Percentiles rank a stretch among this genome's conserved stretches.
phyloP scores from a whole-genome alignment of 1,140 invertebrate species.

The Hycleus phaleratus region DNA sequence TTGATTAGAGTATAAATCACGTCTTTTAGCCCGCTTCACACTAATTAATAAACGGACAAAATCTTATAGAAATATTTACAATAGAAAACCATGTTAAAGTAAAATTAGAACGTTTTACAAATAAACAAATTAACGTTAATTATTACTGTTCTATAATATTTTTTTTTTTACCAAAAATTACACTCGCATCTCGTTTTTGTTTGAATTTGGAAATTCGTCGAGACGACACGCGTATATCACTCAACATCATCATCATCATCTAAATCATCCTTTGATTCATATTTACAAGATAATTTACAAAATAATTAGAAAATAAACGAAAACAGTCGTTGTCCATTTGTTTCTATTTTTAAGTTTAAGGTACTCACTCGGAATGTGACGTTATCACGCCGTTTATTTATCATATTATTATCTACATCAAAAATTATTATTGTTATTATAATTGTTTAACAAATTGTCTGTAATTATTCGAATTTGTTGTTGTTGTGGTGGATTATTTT shows the following conservation, averaged over 20 bases:
- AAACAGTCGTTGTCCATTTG: not conserved
- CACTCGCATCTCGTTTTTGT: conserved; percentile 14
- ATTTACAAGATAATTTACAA: conserved; percentile 28
- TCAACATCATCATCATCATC: not conserved
- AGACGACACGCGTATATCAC: conserved; percentile 21
- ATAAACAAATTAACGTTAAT: no score
- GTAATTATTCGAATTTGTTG: no score
- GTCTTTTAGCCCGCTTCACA: conserved; percentile 18
- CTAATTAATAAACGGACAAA: conserved; percentile 1
- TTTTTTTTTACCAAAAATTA: conserved; percentile 13
- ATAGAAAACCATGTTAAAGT: no score
- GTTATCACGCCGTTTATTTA: conserved; percentile 4
- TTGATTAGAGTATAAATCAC: conserved; percentile 39
- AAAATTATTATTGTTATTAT: not conserved
- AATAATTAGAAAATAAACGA: conserved; percentile 7
- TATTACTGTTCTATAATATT: no score
- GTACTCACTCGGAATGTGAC: conserved; percentile 28
- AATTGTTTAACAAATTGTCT: no score
- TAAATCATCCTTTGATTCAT: conserved; percentile 10
- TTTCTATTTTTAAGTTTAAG: not conserved
- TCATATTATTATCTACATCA: conserved; percentile 7
- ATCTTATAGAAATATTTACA: no score
- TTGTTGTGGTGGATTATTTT: no score
- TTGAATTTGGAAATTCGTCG: no score
- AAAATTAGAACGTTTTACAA: no score